Conservation (phyloP, 1,140 invertebrate genomes). For the Lysiphlebus fabarum region DNA sequence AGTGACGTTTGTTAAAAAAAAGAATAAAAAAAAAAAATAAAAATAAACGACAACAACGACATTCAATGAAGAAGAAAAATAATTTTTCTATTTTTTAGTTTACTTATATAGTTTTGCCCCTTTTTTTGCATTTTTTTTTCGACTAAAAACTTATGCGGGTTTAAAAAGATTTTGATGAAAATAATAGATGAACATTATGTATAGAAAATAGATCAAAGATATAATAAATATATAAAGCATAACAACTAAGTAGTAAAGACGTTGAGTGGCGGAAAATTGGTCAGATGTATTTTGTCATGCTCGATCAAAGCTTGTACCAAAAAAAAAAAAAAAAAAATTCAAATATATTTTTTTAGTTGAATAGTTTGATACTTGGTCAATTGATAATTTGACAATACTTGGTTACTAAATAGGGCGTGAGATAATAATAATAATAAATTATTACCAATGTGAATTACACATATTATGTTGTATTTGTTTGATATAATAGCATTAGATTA, state of each 20-base stretch:
- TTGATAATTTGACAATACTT: background rate
- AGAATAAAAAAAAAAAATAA: too few relatives aligned
- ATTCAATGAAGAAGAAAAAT: constrained; percentile 25
- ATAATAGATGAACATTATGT: too few relatives aligned
- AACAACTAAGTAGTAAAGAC: constrained; percentile 33
- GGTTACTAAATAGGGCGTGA: too few relatives aligned
- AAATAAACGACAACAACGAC: constrained; percentile 31
- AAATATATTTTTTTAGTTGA: constrained; percentile 3
- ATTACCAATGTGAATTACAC: too few relatives aligned
- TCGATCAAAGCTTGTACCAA: constrained; percentile 12
- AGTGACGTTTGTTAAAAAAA: too few relatives aligned
- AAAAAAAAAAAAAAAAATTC: constrained; percentile 11
- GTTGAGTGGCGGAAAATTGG: constrained; percentile 44
- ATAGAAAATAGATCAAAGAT: too few relatives aligned
- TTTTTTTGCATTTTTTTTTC: constrained; percentile 13
- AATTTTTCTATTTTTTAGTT: constrained; percentile 19
- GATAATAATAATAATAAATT: too few relatives aligned
- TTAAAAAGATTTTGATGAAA: too few relatives aligned
- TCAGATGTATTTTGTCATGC: constrained; percentile 14
- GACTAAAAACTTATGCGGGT: background rate
- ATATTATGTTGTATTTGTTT: constrained; percentile 4
- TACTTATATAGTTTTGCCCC: constrained; percentile 13
- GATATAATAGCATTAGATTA: constrained; percentile 8
- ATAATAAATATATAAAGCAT: too few relatives aligned
- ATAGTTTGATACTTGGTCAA: constrained; percentile 12